phyloP scores from a whole-genome alignment of 2,797 vertebrate species.

The Enteromius paludinosus region DNA sequence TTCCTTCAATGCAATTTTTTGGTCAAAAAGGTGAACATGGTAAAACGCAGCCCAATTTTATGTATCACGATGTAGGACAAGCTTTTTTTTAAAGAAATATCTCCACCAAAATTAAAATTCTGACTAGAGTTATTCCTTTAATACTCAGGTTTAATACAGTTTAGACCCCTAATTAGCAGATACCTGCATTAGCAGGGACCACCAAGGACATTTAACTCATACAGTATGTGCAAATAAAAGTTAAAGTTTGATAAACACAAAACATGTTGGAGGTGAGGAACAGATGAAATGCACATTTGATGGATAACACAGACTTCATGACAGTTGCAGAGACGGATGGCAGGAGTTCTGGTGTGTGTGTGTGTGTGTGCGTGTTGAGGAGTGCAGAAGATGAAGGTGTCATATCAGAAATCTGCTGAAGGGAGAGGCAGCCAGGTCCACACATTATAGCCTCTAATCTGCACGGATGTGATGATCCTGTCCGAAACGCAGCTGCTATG shows the following conservation, averaged over 20 bases:
- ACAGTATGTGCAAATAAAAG: not conserved
- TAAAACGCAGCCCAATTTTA: not conserved
- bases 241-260: not conserved
- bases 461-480: conserved; percentile 73
- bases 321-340: conserved; percentile 56
- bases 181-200: not conserved
- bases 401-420: conserved; percentile 80
- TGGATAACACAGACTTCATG: conserved; percentile 11
- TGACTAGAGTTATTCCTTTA: not conserved
- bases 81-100: not conserved
- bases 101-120: not conserved
- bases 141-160: not conserved
- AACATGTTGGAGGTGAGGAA: not conserved
- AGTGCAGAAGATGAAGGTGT: conserved; percentile 80
- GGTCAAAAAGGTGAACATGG: not conserved
- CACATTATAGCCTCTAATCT: conserved; percentile 83
- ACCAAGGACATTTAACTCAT: not conserved
- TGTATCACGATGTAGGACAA: not conserved
- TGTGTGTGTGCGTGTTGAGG: conserved; percentile 54
- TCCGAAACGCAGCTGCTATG: conserved; percentile 83
- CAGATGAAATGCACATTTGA: conserved; percentile 9
- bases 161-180: not conserved
- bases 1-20: not conserved
- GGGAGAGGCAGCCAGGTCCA: conserved; percentile 81
- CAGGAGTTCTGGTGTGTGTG: conserved; percentile 15